Evolutionary conservation across 2,797 vertebrate genomes (phyloP).

Genomic region (Nyctibius grandis): DNA sequence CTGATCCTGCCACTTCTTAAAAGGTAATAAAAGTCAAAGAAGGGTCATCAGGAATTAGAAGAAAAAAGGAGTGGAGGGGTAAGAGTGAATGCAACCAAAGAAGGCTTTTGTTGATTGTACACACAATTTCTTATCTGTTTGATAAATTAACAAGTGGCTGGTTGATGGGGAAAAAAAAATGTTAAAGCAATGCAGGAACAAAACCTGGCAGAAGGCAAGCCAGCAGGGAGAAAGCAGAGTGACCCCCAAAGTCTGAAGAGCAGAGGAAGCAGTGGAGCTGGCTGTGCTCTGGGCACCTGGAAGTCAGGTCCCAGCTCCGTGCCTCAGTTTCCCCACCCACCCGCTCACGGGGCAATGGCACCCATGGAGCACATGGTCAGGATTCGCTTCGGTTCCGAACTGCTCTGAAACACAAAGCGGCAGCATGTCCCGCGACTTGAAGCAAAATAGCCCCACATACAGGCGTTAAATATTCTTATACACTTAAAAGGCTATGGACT

Average conservation of each 20-base stretch:
- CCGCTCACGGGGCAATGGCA: accelerated
- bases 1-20: conserved; percentile 33
- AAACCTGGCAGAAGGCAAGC: neutral
- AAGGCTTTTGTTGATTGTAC: neutral
- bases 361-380: neutral
- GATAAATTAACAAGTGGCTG: neutral
- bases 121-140: neutral
- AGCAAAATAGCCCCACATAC: neutral
- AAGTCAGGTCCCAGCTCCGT: accelerated
- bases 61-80: neutral
- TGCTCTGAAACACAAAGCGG: accelerated
- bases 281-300: neutral
- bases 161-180: neutral
- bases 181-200: neutral
- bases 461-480: neutral
- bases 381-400: neutral
- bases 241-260: neutral
- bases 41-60: conserved; percentile 17
- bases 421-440: accelerated
- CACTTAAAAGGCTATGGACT: neutral
- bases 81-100: neutral
- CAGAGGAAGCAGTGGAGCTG: neutral
- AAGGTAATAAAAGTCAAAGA: conserved; percentile 38
- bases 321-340: neutral
- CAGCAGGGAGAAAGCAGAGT: accelerated